Evolutionary conservation across 2,888 invertebrate species (phyloP), one percentile per base, ranked within the genome.

Genomic region (Caenorhabditis sp.): DNA sequence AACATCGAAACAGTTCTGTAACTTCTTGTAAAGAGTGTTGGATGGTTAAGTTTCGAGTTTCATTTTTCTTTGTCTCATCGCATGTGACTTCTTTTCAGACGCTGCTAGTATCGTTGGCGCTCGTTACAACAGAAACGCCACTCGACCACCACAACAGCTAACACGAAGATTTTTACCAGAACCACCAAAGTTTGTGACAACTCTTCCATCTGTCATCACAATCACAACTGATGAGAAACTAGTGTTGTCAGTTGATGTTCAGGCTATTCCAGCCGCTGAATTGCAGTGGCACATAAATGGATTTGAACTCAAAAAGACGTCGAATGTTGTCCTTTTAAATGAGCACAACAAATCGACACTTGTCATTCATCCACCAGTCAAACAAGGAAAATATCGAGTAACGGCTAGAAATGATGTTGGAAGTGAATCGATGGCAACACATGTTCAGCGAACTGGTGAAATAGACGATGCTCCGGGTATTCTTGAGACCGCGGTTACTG

Each of bases 221-320:
- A 62, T 80, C 5, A 71, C 69, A 27, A 69, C 69, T 19, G 77
- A 84, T 57, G 84, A 86, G 60, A 76, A 75, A 51, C 75, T 86
- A 6, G 81, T 84, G 2, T 67, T 86, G 26, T 80, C 79, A 1
- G 85, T 82, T 8, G 84, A 84, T 66, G 84, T 84, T 10, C 69
- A 74, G 21, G 83, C 87, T 1, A 67, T 80, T 27, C 87, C 87
- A 27, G 78, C 84, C 31, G 85, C 87, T 6, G 83, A 85, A 23
- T 79, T 90, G 72, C 87, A 86, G 19, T 90, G 90, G 90, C 88
- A 87, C 75, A 88, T 89, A 23, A 89, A 90, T 66, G 89, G 89
- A 17, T 87, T 89, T 75, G 89, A 89, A 81, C 60, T 84, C 55
- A 74, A 77, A 23, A 69, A 75, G n/a, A 68, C 67, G 1, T 71